Conservation (phyloP, 2,113 vertebrate genomes). For the Lota lota region DNA sequence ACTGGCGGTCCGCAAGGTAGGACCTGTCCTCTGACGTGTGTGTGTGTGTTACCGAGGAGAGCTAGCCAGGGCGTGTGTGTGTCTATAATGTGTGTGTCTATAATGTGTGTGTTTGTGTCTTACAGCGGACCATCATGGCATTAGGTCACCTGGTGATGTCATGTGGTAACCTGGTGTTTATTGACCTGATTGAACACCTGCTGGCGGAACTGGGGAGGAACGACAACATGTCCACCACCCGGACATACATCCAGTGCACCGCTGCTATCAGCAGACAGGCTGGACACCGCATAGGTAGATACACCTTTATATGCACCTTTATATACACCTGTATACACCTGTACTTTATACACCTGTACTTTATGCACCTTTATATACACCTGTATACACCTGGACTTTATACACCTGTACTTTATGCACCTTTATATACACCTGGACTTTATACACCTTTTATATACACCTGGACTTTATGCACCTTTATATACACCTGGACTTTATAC, state of each 20-base stretch:
- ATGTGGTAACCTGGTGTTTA: constrained; percentile 97
- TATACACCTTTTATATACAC: not conserved
- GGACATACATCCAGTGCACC: constrained; percentile 98
- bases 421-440: not conserved
- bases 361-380: no score
- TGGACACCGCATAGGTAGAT: constrained; percentile 93
- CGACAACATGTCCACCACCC: constrained; percentile 98
- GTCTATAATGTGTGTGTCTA: no score
- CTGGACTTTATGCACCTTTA: no score
- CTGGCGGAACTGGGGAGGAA: constrained; percentile 94
- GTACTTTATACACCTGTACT: no score
- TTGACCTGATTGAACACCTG: constrained; percentile 97
- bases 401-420: no score
- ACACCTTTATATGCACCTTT: no score
- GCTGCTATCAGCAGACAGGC: constrained; percentile 99
- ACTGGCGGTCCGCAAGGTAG: constrained; percentile 91
- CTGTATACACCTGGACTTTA: no score
- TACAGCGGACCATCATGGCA: constrained; percentile 94
- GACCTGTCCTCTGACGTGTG: not conserved
- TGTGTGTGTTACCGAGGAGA: constrained; percentile 73
- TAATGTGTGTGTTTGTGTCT: not conserved
- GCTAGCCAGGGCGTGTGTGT: not conserved
- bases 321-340: no score
- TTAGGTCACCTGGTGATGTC: constrained; percentile 98
- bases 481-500: no score